Evolutionary conservation across 2,888 invertebrate genomes (phyloP), one percentile per base, ranked within the genome.

Genomic region (Tineola bisselliella): DNA sequence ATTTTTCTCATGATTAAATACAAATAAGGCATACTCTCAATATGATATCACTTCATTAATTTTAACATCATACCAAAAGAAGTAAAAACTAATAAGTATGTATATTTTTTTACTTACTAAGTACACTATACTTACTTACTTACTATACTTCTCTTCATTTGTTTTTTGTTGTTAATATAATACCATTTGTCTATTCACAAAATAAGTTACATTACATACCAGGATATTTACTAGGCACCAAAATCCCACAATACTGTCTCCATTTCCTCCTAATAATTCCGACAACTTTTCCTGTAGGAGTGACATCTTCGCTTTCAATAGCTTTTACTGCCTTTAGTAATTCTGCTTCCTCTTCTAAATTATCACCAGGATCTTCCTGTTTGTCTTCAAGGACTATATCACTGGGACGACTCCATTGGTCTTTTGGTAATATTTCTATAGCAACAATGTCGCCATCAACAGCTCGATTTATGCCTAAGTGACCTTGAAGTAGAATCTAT

Each of bases 161-260:
- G n/a, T n/a, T n/a, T n/a, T n/a, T n/a, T n/a, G n/a, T n/a, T n/a
- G n/a, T n/a, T n/a, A n/a, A n/a, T n/a, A n/a, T n/a, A n/a, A n/a
- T n/a, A n/a, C n/a, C n/a, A n/a, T n/a, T n/a, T n/a, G 25, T 25
- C 2, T 4, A 6, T 43, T 13, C 43, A 43, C 8, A 12, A n/a
- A 44, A 59, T 31, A 54, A 60, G 54, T 44, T 48, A 17, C 33
- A 44, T n/a, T 25, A 65, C 63, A 63, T 62, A 82, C 90, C 92
- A 74, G 90, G 90, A 48, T 94, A 84, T 17, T 90, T 88, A 71
- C 92, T 94, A 0, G 92, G 91, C 76, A 95, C 91, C 61, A 99
- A 80, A 67, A 99, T 96, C 12, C 99, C 99, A 82, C 99, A 99
- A 79, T 98, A 99, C 74, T 98, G 98, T 44, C 98, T 88, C 98